Conservation (phyloP, 1,140 invertebrate species). For the Atta cephalotes region DNA sequence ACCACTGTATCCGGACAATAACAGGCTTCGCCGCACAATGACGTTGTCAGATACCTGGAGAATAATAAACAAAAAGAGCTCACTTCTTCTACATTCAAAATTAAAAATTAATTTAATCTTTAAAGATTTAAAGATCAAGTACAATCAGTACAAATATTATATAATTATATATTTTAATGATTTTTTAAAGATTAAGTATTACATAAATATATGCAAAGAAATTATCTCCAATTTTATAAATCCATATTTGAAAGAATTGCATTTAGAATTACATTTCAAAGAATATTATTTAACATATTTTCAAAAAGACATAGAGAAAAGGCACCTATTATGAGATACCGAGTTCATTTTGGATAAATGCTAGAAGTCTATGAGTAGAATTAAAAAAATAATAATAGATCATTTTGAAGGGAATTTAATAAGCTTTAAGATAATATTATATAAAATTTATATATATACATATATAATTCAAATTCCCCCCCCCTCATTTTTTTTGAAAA, state of each 20-base stretch:
- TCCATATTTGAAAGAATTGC: neutral
- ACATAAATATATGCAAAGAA: neutral
- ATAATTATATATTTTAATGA: no score
- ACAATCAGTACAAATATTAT: no score
- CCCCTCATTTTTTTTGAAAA: no score
- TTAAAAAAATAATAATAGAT: no score
- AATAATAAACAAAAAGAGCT: constrained; percentile 15
- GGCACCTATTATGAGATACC: no score
- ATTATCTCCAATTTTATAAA: neutral
- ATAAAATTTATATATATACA: no score
- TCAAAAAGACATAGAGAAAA: neutral
- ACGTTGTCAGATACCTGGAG: constrained; percentile 94
- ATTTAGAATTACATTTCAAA: constrained; percentile 18
- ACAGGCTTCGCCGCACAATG: constrained; percentile 93
- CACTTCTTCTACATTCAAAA: neutral
- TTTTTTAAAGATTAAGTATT: neutral
- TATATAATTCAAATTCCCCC: no score
- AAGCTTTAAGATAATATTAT: no score
- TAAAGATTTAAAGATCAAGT: neutral
- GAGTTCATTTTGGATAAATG: no score
- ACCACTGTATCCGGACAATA: constrained; percentile 93
- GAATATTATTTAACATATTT: neutral
- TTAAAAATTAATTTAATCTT: neutral
- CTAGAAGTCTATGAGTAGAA: no score
- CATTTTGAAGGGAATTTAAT: no score